Evolutionary conservation across 2,888 invertebrate species (phyloP).

Genomic region (Chouioia cunea): DNA sequence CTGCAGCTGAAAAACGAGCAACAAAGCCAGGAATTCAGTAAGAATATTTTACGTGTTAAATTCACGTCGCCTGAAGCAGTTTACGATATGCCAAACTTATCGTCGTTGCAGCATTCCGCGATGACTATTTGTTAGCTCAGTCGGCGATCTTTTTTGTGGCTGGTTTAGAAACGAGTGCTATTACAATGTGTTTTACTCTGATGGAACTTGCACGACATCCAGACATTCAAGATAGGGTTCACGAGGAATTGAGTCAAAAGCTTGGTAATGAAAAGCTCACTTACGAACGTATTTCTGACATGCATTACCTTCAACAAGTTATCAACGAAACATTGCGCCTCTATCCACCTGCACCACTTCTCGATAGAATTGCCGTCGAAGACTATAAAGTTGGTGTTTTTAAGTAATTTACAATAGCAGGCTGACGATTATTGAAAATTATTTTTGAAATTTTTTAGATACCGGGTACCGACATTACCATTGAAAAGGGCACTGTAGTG

Average conservation of each 20-base stretch:
- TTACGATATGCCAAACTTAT: no score
- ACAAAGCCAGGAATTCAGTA: conserved; percentile 52
- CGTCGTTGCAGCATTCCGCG: conserved; percentile 56
- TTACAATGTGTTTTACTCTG: conserved; percentile 56
- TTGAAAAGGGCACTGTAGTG: conserved; percentile 58
- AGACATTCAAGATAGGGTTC: conserved; percentile 53
- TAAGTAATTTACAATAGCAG: background rate
- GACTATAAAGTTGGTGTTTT: conserved; percentile 55
- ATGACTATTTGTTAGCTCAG: conserved; percentile 57
- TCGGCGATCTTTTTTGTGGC: conserved; percentile 60
- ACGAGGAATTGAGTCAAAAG: conserved; percentile 53
- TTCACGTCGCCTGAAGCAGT: no score
- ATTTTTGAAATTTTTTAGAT: conserved; percentile 50
- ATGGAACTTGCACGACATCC: conserved; percentile 56
- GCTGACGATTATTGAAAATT: background rate
- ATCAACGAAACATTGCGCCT: conserved; percentile 59
- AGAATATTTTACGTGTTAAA: conserved; percentile 40
- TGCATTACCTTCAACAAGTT: conserved; percentile 59
- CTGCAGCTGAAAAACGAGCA: conserved; percentile 56
- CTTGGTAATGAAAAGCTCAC: conserved; percentile 50
- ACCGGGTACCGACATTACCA: conserved; percentile 56
- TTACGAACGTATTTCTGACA: conserved; percentile 55
- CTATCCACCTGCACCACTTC: conserved; percentile 58
- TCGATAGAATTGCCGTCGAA: conserved; percentile 54
- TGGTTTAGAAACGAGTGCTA: conserved; percentile 56